Conservation (phyloP, 2,797 vertebrate genomes). For the Nannoperca australis region DNA sequence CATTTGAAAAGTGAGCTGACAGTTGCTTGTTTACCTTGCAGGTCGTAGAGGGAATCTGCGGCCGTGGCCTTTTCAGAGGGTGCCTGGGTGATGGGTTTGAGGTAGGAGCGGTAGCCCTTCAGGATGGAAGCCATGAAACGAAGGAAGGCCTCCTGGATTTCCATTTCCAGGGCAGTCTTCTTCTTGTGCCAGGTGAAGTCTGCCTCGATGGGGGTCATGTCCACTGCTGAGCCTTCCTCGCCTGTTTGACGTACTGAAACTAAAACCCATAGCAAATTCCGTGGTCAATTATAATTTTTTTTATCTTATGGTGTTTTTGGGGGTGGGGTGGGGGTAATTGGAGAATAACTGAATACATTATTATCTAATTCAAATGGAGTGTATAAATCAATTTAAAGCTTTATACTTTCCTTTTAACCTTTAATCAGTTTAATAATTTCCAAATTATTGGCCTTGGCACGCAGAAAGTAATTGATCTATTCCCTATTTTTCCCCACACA, state of each 20-base stretch:
- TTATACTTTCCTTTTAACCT: neutral
- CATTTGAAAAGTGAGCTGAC: neutral
- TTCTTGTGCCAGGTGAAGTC: conserved; percentile 98
- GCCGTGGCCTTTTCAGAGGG: conserved; percentile 97
- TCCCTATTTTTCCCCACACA: no score
- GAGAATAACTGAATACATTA: neutral
- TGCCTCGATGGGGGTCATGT: conserved; percentile 96
- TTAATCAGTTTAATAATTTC: neutral
- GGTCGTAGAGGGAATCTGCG: conserved; percentile 94
- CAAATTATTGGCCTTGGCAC: no score
- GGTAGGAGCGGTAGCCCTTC: conserved; percentile 95
- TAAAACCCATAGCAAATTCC: conserved; percentile 13
- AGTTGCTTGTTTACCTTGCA: conserved; percentile 87
- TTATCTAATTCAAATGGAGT: neutral
- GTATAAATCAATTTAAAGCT: neutral
- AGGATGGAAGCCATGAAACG: conserved; percentile 98
- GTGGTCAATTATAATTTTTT: neutral
- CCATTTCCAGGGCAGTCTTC: conserved; percentile 94
- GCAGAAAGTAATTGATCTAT: no score
- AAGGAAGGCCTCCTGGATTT: conserved; percentile 96
- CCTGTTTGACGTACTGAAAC: conserved; percentile 85
- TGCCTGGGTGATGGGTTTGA: conserved; percentile 96
- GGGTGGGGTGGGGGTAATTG: no score
- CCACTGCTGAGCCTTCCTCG: conserved; percentile 89
- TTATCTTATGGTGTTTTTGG: neutral